These are phyloP conservation scores for Trichomycterus rosablanca DNA, from an alignment of 2,113 vertebrate species.

Conservation along the genomic window DNA sequence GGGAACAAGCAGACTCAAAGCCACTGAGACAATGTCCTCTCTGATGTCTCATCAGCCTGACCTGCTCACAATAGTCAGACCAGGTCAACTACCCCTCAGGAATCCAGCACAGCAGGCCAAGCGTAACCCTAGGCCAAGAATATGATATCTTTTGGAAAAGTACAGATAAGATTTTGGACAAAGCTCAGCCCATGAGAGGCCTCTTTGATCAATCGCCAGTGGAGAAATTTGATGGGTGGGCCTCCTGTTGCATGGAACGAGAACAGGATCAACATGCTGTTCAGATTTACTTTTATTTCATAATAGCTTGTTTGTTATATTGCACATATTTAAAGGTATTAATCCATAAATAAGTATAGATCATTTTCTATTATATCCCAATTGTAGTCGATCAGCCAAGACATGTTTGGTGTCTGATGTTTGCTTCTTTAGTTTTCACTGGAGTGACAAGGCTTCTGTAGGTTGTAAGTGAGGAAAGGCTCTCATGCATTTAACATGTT, in stretches of 20 bases:
- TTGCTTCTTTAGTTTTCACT: no score
- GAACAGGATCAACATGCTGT: background rate
- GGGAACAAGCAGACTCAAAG: background rate
- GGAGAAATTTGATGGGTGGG: constrained; percentile 24
- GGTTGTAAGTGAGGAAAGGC: background rate
- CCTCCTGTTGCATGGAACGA: constrained; percentile 2
- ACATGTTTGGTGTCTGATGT: no score
- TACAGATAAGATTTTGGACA: constrained; percentile 39
- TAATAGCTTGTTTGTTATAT: background rate
- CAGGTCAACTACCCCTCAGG: constrained; percentile 23
- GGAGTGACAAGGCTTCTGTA: no score
- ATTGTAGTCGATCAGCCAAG: no score
- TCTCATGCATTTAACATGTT: no score
- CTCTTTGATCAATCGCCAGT: constrained; percentile 39
- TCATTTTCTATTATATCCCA: no score
- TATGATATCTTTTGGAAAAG: constrained; percentile 32
- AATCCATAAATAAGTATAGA: no score
- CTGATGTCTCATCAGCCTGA: constrained; percentile 14
- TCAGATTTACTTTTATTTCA: background rate
- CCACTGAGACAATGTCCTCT: background rate
- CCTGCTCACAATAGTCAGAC: constrained; percentile 20
- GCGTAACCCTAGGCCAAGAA: constrained; percentile 9
- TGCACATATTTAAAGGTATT: no score
- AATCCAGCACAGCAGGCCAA: constrained; percentile 20
- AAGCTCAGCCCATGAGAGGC: constrained; percentile 24